Evolutionary conservation across 2,888 invertebrate species (phyloP), one percentile per base, ranked within the genome.

Genomic region (Sphaerophoria taeniata): DNA sequence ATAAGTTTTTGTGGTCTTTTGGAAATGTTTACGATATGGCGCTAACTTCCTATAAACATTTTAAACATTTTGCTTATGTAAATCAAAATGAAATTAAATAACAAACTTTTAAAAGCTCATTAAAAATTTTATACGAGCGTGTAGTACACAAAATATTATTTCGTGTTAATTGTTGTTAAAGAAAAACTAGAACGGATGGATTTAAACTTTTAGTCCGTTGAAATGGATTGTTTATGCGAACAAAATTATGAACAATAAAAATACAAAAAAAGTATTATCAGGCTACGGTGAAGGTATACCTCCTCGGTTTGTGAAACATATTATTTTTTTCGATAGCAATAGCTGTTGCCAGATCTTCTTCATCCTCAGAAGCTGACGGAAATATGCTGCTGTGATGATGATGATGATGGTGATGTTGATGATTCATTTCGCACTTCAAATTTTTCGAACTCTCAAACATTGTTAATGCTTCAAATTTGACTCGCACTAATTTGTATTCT

Each of bases 291-390:
- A 39, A 36, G 24, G 36, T 24, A 36, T 91, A 91, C 91, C 91
- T 91, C 88, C 91, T 88, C 36, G 91, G 89, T 79, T 91, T 91
- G 61, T 91, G 89, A 85, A 91, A 91, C 91, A 91, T 91, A 72
- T 91, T 90, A 81, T 91, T 91, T 65, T 89, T 90, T 88, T 91
- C 91, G 79, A 89, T 89, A 70, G 89, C 81, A 69, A 91, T 91
- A n/a, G 91, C 90, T 51, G 90, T 87, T 49, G 90, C 91, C 89
- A 91, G 88, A 87, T 91, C 91, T 78, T 90, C 90, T 87, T 91
- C 91, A 81, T 91, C 90, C 86, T 91, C 90, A 88, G 91, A 88
- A 76, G 90, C 89, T 74, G 91, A 89, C 31, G 91, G 91, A 87
- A 91, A 90, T 90, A 90, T 90, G 77, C 90, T 91, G 79, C 65